Conservation (phyloP, 2,888 invertebrate genomes). For the Agrochola circellaris region DNA sequence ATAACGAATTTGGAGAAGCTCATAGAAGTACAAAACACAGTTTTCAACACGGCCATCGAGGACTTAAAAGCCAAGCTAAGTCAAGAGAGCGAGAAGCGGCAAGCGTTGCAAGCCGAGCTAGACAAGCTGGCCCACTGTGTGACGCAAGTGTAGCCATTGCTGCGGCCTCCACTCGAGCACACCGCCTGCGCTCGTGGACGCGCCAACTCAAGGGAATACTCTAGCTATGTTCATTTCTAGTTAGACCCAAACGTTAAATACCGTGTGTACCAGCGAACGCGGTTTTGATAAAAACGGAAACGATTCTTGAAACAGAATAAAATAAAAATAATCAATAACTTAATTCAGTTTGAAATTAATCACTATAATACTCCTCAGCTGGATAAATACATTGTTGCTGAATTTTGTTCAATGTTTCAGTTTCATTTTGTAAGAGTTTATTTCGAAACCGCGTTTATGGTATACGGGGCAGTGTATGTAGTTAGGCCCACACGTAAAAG, state of each 20-base stretch:
- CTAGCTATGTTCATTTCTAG: constrained; percentile 75
- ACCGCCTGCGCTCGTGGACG: constrained; percentile 56
- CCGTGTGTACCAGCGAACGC: constrained; percentile 3
- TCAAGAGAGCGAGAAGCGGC: constrained; percentile 92
- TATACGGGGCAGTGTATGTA: constrained; percentile 47
- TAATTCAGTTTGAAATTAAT: not conserved
- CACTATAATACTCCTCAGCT: not conserved
- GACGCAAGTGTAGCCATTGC: constrained; percentile 91
- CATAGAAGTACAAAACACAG: constrained; percentile 90
- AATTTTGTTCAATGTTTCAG: constrained; percentile 14
- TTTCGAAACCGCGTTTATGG: constrained; percentile 29
- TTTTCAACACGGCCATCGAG: constrained; percentile 91
- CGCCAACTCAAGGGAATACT: constrained; percentile 66
- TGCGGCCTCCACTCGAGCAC: constrained; percentile 58
- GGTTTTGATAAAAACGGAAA: constrained; percentile 18
- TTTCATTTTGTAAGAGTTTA: constrained; percentile 1
- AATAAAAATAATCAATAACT: constrained; percentile 5
- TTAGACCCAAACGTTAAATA: constrained; percentile 35
- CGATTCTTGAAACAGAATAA: constrained; percentile 6
- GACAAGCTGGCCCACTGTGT: constrained; percentile 93
- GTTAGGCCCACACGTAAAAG: constrained; percentile 53
- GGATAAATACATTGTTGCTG: not conserved
- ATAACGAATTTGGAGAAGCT: constrained; percentile 91
- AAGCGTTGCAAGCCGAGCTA: constrained; percentile 92
- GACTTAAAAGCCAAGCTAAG: constrained; percentile 91